Evolutionary conservation across 2,113 vertebrate species (phyloP).

Genomic region (Hemiprocne comata): DNA sequence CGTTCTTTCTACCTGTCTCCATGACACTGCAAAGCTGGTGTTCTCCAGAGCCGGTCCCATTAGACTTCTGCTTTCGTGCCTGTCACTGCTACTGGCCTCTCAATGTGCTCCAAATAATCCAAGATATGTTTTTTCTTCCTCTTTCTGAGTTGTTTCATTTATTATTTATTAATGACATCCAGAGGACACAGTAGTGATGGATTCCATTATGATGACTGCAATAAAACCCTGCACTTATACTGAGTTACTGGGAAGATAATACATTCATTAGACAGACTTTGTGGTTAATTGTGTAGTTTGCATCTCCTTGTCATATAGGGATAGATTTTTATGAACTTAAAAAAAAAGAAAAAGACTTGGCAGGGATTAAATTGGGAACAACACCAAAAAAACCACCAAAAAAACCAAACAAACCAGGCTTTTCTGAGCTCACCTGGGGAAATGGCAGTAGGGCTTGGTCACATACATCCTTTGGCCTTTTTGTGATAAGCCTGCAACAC

Average conservation of each 20-base stretch:
- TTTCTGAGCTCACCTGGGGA: background rate
- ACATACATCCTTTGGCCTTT: background rate
- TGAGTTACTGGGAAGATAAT: background rate
- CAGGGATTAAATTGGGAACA: background rate
- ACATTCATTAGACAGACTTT: background rate
- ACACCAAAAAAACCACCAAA: background rate
- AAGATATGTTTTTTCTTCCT: background rate
- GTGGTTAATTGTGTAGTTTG: background rate
- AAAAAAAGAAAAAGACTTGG: background rate
- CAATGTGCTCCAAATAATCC: background rate
- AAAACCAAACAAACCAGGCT: too few relatives aligned
- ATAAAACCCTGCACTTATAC: background rate
- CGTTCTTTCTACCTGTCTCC: background rate
- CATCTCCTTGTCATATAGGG: background rate
- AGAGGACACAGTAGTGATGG: background rate
- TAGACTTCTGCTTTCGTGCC: background rate
- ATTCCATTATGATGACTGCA: background rate
- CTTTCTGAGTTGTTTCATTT: background rate
- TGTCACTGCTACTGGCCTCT: background rate
- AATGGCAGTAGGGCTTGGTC: background rate
- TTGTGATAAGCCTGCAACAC: background rate
- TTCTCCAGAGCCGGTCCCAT: background rate
- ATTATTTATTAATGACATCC: conserved; percentile 14
- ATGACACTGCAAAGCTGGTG: background rate
- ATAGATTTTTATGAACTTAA: background rate